These are phyloP conservation scores for Melitaea cinxia DNA, from an alignment of 1,140 invertebrate genomes.

Conservation along the genomic window DNA sequence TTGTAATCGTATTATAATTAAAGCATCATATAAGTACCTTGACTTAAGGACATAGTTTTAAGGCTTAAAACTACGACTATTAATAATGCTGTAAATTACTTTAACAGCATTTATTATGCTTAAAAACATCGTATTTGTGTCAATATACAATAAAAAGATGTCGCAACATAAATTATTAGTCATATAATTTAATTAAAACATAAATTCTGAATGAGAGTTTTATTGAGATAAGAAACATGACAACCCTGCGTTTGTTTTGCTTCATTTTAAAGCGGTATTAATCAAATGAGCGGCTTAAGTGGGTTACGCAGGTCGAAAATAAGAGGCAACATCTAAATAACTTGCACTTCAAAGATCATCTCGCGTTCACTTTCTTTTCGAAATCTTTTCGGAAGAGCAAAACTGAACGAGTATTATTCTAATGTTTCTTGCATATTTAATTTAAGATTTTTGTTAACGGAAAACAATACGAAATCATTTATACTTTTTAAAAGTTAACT, in stretches of 20 bases:
- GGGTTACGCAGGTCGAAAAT: conserved; percentile 33
- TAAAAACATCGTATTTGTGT: too few relatives aligned
- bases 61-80: too few relatives aligned
- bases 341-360: conserved; percentile 29
- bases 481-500: not conserved
- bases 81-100: too few relatives aligned
- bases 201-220: not conserved
- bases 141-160: too few relatives aligned
- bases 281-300: conserved; percentile 34
- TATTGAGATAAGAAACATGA: conserved; percentile 5
- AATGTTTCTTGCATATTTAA: not conserved
- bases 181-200: not conserved
- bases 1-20: too few relatives aligned
- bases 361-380: conserved; percentile 34
- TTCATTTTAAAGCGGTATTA: conserved; percentile 29
- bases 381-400: conserved; percentile 29
- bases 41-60: too few relatives aligned
- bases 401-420: not conserved
- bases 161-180: too few relatives aligned
- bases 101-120: too few relatives aligned
- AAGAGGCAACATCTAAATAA: conserved; percentile 37
- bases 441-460: not conserved
- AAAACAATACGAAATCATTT: not conserved
- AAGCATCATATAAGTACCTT: too few relatives aligned
- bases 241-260: conserved; percentile 24